Evolutionary conservation across 2,888 invertebrate species (phyloP).

Genomic region (Drosophila atroscutellata): DNA sequence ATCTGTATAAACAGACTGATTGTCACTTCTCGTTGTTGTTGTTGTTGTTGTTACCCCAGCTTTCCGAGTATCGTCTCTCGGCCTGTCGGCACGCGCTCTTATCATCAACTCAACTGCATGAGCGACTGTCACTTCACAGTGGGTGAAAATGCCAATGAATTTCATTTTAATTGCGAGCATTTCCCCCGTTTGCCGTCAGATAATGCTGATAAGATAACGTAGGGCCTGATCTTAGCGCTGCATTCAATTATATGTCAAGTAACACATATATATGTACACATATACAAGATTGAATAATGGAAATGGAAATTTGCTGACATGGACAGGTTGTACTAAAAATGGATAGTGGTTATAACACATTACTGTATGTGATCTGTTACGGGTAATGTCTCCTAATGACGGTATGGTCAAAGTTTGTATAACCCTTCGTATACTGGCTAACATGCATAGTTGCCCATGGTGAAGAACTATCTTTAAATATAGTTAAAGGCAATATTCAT

Average conservation of each 20-base stretch:
- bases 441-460: not conserved
- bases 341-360: not conserved
- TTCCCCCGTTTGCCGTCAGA: conserved; percentile 1
- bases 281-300: not conserved
- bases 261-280: not conserved
- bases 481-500: not conserved
- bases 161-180: conserved; percentile 43
- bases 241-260: conserved; percentile 25
- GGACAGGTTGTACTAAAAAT: not conserved
- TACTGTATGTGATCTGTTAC: not conserved
- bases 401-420: not conserved
- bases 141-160: conserved; percentile 74
- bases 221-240: conserved; percentile 1
- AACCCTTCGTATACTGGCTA: not conserved
- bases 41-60: not conserved
- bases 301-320: not conserved
- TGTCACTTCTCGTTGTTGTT: conserved; percentile 44
- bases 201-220: conserved; percentile 41
- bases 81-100: conserved; percentile 47
- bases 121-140: conserved; percentile 41
- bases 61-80: not conserved
- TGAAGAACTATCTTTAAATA: not conserved
- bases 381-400: not conserved
- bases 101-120: conserved; percentile 38
- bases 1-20: conserved; percentile 62